Conservation (phyloP, 2,113 vertebrate genomes). For the Symphodus melops region DNA sequence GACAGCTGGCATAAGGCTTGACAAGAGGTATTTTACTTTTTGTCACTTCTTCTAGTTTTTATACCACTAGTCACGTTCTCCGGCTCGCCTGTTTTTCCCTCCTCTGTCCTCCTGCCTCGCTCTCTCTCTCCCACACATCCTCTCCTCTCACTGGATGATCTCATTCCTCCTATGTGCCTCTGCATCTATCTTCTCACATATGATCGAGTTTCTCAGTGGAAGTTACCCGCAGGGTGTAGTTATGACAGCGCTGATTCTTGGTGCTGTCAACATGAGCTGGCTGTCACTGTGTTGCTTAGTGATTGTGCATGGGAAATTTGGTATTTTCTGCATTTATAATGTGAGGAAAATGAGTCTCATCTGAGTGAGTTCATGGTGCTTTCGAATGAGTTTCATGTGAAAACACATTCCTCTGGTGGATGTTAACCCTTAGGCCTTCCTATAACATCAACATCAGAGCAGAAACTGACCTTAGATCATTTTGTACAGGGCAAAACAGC, state of each 20-base stretch:
- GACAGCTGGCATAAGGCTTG: conserved; percentile 19
- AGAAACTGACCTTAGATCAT: conserved; percentile 41
- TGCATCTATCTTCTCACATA: conserved; percentile 32
- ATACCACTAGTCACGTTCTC: conserved; percentile 46
- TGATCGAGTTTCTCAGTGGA: conserved; percentile 54
- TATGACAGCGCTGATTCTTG: conserved; percentile 47
- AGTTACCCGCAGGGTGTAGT: conserved; percentile 52
- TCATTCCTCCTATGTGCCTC: conserved; percentile 39
- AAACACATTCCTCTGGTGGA: conserved; percentile 3
- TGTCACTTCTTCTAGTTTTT: conserved; percentile 25
- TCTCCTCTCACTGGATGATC: conserved; percentile 54
- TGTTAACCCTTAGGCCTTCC: conserved; percentile 8
- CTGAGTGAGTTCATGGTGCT: conserved; percentile 5
- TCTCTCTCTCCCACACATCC: conserved; percentile 33
- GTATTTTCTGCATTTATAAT: conserved; percentile 40
- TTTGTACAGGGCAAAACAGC: conserved; percentile 34
- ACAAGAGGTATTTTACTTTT: conserved; percentile 25
- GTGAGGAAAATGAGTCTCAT: conserved; percentile 15
- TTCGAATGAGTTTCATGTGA: conserved; percentile 19
- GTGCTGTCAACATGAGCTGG: conserved; percentile 46
- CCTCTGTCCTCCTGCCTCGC: conserved; percentile 38
- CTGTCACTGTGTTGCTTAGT: conserved; percentile 34
- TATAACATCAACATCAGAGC: conserved; percentile 19
- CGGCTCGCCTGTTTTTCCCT: conserved; percentile 42
- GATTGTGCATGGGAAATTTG: conserved; percentile 32